Evolutionary conservation across 2,888 invertebrate genomes (phyloP), one percentile per base, ranked within the genome.

Genomic region (Macrosiphum euphorbiae): DNA sequence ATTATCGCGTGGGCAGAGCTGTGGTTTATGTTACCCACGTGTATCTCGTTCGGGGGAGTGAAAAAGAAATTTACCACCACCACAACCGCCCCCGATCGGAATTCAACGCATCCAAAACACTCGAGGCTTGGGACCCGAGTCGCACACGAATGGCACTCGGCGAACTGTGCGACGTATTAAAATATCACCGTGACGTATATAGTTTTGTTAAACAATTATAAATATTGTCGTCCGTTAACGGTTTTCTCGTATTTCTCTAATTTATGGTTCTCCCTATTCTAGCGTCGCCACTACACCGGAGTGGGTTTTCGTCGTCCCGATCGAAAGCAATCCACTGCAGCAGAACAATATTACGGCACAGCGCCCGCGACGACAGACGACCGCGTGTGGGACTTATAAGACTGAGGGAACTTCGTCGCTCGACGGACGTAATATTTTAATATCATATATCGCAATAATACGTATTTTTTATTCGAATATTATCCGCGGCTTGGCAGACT

Each of bases 391-490:
- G 78, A 67, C n/a, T n/a, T 67, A n/a, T 67, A 44, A 5, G 7
- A 78, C 35, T 78, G 78, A 35, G 35, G 20, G 35, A 78, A 67
- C 35, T 35, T 8, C 8, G 35, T 35, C 20, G 78, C 78, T 28
- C 52, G 88, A 4, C 41, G 58, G 20, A 55, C 52, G 52, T 52
- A 35, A 52, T 52, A 88, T 88, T 52, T 58, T 52, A 52, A 52
- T 52, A 88, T 52, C 26, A 55, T 41, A 88, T 13, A 58, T 58
- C 26, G 58, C 7, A 26, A 55, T 41, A 58, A 86, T 28, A 3
- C n/a, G 52, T 88, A n/a, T 55, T 89, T 50, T 89, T 50, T 44
- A 52, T 92, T 67, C 26, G 87, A 47, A 87, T 90, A 78, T 78
- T 78, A 78, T 78, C 78, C 20, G 35, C 35, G 4, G 20, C 78